Base-by-base conservation (phyloP, 2,888 invertebrate genomes). In the Tribolium freemani region DNA sequence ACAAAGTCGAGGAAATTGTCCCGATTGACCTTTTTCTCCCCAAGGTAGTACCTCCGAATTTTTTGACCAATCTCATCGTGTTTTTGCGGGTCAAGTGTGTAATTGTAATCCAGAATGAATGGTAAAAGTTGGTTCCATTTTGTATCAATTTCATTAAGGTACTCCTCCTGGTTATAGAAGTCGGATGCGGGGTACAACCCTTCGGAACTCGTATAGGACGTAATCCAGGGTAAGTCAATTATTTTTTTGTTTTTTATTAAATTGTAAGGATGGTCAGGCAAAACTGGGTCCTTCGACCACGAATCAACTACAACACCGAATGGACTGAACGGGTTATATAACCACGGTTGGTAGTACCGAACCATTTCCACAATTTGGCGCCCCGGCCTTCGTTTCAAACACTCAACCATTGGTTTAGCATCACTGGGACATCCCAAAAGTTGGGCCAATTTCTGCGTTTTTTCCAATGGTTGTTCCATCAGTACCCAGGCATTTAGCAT, bases 271-370 rank as follows among this genome's bases (percentile, higher is more conserved):
- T 91, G 88, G 72, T 91, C 89, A 0, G 89, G 88, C 4, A 95
- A 85, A 84, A 94, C 92, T 0, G 93, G 90, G 20, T 90, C 87
- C 0, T 88, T 84, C 1, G 88, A 85, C 78, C 86, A 85, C 64
- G 85, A 86, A 79, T 95, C 95, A 9, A 91, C 87, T 0, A 93
- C 92, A 0, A 94, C 93, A 0, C 91, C 93, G 83, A 94, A 94
- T 0, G 93, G 91, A 0, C 92, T 90, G 82, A 92, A 93, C 73
- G 94, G 90, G 83, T 91, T 90, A 79, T 92, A 92, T n/a, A 91
- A 84, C 87, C 88, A 90, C 16, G 89, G 88, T 20, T 71, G 90
- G 86, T 90, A 91, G 80, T 90, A 87, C 86, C 81, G 88, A 81
- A 84, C 88, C 0, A 90, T 88, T 66, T 88, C 86, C 0, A 92